Evolutionary conservation across 1,140 invertebrate genomes (phyloP).

Genomic region (Trichonephila inaurata): DNA sequence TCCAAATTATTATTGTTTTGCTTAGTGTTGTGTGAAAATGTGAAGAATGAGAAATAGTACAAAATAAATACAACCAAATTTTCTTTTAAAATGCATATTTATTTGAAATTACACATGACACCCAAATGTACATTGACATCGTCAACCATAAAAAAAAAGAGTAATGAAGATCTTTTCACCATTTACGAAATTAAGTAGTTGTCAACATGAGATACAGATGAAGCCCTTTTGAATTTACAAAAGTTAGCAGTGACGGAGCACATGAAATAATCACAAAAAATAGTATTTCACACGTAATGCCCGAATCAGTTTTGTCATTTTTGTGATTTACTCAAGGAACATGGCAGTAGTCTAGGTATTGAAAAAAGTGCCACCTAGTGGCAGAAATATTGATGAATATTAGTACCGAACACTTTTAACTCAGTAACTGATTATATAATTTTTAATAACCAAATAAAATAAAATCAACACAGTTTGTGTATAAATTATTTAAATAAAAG

Average conservation of each 20-base stretch:
- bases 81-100: constrained; percentile 37
- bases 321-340: not conserved
- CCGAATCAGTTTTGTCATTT: constrained; percentile 27
- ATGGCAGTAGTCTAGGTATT: not conserved
- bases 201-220: constrained; percentile 20
- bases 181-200: not conserved
- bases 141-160: not conserved
- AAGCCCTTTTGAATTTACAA: constrained; percentile 13
- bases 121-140: constrained; percentile 26
- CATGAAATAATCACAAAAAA: constrained; percentile 47
- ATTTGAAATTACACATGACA: constrained; percentile 22
- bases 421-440: too few relatives aligned
- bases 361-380: not conserved
- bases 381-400: not conserved
- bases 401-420: too few relatives aligned
- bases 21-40: not conserved
- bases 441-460: not conserved
- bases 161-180: not conserved
- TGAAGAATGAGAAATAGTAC: not conserved
- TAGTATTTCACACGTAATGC: constrained; percentile 34
- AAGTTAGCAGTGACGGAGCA: constrained; percentile 15
- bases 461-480: not conserved
- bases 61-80: not conserved
- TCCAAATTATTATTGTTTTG: too few relatives aligned
- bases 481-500: not conserved